phyloP scores from a whole-genome alignment of 2,797 vertebrate species.

The Enteromius anoplus region DNA sequence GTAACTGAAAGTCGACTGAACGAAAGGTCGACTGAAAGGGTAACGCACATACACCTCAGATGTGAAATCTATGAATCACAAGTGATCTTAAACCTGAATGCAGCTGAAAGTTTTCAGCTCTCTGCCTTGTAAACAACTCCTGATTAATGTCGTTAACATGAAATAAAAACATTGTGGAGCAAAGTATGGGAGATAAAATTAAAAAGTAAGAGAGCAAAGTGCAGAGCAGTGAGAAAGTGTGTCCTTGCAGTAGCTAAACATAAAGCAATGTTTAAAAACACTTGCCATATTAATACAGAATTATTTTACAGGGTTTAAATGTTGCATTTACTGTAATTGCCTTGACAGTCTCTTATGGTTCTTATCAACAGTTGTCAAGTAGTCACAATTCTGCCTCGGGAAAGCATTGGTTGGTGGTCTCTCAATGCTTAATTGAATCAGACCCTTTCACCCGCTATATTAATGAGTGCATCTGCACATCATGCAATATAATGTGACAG shows the following conservation, averaged over 20 bases:
- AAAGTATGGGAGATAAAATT: not conserved
- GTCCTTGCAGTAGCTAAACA: not conserved
- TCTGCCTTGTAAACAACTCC: too few relatives aligned
- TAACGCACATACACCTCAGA: too few relatives aligned
- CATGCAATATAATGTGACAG: conserved; percentile 62
- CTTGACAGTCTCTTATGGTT: conserved; percentile 42
- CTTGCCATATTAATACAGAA: not conserved
- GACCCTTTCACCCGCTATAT: conserved; percentile 55
- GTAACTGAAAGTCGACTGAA: too few relatives aligned
- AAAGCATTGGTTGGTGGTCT: conserved; percentile 66
- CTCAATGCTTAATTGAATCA: conserved; percentile 61
- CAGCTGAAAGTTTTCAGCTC: too few relatives aligned
- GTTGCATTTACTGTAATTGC: not conserved
- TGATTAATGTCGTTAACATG: too few relatives aligned
- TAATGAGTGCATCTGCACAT: conserved; percentile 67
- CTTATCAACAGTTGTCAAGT: conserved; percentile 50
- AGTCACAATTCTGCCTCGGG: conserved; percentile 51
- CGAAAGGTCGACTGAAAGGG: too few relatives aligned
- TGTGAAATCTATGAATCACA: too few relatives aligned
- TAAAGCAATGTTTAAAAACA: not conserved
- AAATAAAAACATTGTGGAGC: too few relatives aligned
- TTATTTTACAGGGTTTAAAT: not conserved
- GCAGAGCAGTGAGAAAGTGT: not conserved
- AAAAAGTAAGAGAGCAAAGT: not conserved
- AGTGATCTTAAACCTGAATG: too few relatives aligned